A percentile compares a stretch with the other conserved stretches of the same genome.
phyloP scores from a whole-genome alignment of 2,113 vertebrate species.

The Zosterops pallidus region DNA sequence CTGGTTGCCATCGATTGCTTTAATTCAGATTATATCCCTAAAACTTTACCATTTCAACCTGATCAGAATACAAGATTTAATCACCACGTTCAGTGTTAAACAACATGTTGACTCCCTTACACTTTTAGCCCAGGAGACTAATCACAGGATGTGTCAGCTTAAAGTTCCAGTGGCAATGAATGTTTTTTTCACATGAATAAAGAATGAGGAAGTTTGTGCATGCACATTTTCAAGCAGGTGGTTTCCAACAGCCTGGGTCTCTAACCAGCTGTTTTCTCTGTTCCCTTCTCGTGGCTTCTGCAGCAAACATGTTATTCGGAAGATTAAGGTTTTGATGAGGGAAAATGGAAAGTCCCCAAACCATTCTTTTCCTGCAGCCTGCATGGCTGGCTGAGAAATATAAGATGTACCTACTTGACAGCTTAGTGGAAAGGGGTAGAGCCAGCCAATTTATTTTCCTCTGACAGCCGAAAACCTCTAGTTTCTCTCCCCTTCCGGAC shows the following conservation, averaged over 20 bases:
- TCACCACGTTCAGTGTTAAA: background rate
- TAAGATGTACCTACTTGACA: background rate
- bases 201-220: background rate
- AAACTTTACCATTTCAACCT: background rate
- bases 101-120: background rate
- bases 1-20: background rate
- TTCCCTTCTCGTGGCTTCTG: background rate
- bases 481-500: background rate
- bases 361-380: background rate
- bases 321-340: background rate
- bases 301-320: background rate
- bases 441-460: conserved; percentile 14
- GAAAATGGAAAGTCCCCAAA: background rate
- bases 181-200: background rate
- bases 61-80: background rate
- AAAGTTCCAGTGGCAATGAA: background rate
- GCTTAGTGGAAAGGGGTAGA: background rate
- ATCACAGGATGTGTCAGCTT: background rate
- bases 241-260: background rate
- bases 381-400: background rate
- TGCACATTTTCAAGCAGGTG: background rate
- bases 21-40: background rate
- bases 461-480: background rate
- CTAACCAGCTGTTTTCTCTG: background rate
- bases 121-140: background rate